These are phyloP conservation scores for Archaeoteleia sp. DNA, from an alignment of 2,888 invertebrate genomes.

Conservation along the genomic window DNA sequence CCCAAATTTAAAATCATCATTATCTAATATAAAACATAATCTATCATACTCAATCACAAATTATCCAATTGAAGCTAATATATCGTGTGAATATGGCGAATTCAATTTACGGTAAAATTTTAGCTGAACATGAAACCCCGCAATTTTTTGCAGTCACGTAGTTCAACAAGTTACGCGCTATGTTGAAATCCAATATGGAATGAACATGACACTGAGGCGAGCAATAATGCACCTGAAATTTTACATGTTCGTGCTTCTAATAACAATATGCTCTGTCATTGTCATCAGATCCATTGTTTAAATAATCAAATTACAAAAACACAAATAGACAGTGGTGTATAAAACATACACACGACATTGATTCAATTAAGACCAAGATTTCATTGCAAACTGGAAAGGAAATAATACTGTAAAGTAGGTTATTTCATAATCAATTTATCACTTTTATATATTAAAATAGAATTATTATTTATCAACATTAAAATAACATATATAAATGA, in stretches of 20 bases:
- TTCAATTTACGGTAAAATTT: conserved; percentile 30
- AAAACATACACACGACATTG: conserved; percentile 4
- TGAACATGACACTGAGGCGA: conserved; percentile 3
- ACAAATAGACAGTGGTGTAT: conserved; percentile 9
- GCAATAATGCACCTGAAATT: conserved; percentile 34
- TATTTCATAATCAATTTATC: no score
- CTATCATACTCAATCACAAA: no score
- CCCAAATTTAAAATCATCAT: no score
- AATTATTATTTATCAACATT: no score
- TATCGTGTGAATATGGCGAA: conserved; percentile 1
- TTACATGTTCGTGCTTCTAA: conserved; percentile 39
- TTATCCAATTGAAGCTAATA: conserved; percentile 19
- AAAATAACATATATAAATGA: no score
- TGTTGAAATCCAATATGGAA: conserved; percentile 31
- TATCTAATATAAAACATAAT: no score
- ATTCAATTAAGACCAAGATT: conserved; percentile 8
- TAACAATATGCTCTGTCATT: conserved; percentile 21
- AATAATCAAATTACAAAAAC: conserved; percentile 28
- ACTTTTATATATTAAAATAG: no score
- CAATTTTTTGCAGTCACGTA: conserved; percentile 28
- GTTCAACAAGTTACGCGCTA: conserved; percentile 27
- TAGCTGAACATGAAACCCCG: conserved; percentile 19
- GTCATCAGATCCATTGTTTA: conserved; percentile 18
- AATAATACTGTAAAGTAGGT: no score
- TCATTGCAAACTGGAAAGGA: no score